Conservation (phyloP, 2,888 invertebrate species). For the Drosophila diplacantha region DNA sequence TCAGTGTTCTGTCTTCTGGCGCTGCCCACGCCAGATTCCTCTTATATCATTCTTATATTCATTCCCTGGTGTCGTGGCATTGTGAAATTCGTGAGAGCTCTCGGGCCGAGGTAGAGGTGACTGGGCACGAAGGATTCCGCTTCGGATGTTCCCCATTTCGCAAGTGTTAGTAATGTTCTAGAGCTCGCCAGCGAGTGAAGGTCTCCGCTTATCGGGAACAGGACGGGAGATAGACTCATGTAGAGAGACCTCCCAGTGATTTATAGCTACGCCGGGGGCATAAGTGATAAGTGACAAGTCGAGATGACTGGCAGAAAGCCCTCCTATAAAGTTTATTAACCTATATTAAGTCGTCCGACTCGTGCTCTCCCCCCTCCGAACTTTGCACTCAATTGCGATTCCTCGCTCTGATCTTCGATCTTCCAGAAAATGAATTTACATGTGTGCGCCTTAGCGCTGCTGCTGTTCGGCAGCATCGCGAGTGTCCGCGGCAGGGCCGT, state of each 20-base stretch:
- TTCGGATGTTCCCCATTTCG: constrained; percentile 14
- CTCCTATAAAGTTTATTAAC: constrained; percentile 55
- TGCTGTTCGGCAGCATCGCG: constrained; percentile 71
- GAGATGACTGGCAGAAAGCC: constrained; percentile 25
- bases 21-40: constrained; percentile 32
- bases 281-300: constrained; percentile 10
- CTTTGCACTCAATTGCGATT: constrained; percentile 32
- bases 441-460: constrained; percentile 75
- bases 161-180: constrained; percentile 30
- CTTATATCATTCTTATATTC: constrained; percentile 29
- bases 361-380: constrained; percentile 1
- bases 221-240: constrained; percentile 10
- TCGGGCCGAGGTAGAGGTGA: constrained; percentile 1
- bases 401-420: background rate
- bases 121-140: constrained; percentile 19
- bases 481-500: constrained; percentile 73
- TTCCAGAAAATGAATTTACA: constrained; percentile 78
- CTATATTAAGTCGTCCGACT: constrained; percentile 51
- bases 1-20: background rate
- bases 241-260: constrained; percentile 26
- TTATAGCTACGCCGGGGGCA: constrained; percentile 14
- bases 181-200: constrained; percentile 24
- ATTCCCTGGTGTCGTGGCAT: constrained; percentile 34
- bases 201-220: constrained; percentile 33
- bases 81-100: constrained; percentile 35